phyloP scores from a whole-genome alignment of 2,113 vertebrate species.

The Phalacrocorax carbo region DNA sequence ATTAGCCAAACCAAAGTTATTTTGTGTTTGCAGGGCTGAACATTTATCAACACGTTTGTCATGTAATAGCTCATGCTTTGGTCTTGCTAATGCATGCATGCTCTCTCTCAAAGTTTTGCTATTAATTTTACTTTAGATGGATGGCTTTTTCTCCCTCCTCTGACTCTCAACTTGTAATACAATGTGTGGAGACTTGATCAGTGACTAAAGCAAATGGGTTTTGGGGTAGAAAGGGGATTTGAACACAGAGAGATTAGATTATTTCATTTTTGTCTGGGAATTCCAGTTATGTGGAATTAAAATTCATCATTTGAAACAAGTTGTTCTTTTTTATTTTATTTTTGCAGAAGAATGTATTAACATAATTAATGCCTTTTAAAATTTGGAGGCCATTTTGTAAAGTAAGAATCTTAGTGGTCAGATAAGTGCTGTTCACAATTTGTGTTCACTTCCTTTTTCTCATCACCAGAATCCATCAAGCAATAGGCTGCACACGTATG shows the following conservation, averaged over 20 bases:
- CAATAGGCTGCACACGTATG: not conserved
- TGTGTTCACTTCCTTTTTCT: not conserved
- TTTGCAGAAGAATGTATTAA: conserved; percentile 7
- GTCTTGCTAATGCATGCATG: not conserved
- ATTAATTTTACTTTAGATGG: conserved; percentile 56
- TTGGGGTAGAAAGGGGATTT: not conserved
- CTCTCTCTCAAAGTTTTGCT: conserved; percentile 29
- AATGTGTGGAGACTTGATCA: not conserved
- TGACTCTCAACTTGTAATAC: conserved; percentile 29
- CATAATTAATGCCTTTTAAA: conserved; percentile 57
- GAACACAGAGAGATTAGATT: not conserved
- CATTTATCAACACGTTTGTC: conserved; percentile 21
- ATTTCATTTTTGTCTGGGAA: conserved; percentile 41
- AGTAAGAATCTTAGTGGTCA: conserved; percentile 34
- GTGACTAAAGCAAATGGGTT: not conserved
- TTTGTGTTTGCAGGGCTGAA: conserved; percentile 40
- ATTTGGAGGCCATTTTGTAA: conserved; percentile 58
- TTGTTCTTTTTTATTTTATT: not conserved
- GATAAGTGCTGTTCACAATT: conserved; percentile 30
- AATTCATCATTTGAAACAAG: conserved; percentile 48
- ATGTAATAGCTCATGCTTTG: not conserved
- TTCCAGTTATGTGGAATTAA: conserved; percentile 57
- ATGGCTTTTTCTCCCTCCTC: conserved; percentile 8
- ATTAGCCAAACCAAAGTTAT: conserved; percentile 11
- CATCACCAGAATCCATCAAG: not conserved